Base-by-base conservation (phyloP, 2,797 vertebrate genomes). In the Ataeniobius toweri region DNA sequence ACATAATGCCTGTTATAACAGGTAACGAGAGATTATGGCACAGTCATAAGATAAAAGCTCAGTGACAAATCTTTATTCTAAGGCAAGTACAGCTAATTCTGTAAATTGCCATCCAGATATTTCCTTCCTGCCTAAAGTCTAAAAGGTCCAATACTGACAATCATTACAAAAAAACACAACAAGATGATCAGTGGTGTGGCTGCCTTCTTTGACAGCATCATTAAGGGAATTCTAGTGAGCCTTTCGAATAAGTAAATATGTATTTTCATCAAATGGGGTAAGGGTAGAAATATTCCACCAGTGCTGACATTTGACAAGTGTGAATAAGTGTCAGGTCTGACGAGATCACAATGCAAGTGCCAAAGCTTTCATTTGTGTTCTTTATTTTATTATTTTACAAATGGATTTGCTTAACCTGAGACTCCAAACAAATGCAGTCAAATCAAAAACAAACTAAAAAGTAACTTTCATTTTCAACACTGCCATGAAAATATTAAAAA, bases 11-110 rank as follows among this genome's bases (percentile, higher is more conserved):
- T 94, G 93, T 94, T 86, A 94, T 94, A 94, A 94, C 93, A 94
- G 94, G 93, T 92, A 93, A 94, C 89, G 73, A 90, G 86, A 93
- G 91, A 92, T 94, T 94, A 94, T 94, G 94, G 94, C 94, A 94
- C 94, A 94, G 93, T 94, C 93, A 94, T 93, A 94, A 94, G 89
- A 93, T 94, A 92, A 91, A 94, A 92, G 89, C 89, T 93, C 91
- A 94, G 90, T 94, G 93, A 93, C 92, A 92, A 93, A 91, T 92
- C 87, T 87, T 93, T 93, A 88, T 94, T 94, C 94, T 93, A 93
- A 94, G 93, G 91, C 94, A 93, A 94, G 85, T 94, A 91, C 91
- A 94, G 88, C 88, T 91, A 91, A 55, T 86, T 74, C 89, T 81
- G 80, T 78, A 91, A 89, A 84, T 88, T 69, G 41, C 55, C 70